Conservation (phyloP, 2,888 invertebrate genomes). For the Chrysomela aeneicollis region DNA sequence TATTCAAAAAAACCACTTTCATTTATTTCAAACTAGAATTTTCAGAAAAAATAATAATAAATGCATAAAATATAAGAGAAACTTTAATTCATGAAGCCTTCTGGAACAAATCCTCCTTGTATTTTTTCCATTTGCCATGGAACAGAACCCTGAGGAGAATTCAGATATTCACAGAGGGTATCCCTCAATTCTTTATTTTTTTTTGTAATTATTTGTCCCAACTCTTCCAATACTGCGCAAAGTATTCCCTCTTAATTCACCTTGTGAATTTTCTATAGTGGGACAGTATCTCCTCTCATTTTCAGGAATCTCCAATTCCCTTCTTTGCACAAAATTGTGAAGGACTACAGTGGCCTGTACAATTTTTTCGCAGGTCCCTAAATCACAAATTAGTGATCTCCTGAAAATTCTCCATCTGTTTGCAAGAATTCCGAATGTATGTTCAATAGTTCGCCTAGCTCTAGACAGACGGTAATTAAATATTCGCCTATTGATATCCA, state of each 20-base stretch:
- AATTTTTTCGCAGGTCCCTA: constrained; percentile 16
- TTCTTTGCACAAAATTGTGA: neutral
- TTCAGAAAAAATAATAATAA: too few species aligned
- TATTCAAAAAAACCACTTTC: neutral
- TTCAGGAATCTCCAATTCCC: constrained; percentile 1
- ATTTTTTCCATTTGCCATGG: neutral
- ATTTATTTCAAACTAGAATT: neutral
- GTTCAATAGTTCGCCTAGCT: constrained; percentile 10
- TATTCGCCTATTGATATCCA: constrained; percentile 13
- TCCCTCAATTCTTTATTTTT: neutral
- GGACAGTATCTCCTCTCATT: constrained; percentile 8
- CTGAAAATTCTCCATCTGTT: constrained; percentile 19
- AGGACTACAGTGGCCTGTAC: constrained; percentile 1
- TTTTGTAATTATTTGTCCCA: constrained; percentile 9
- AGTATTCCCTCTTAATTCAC: constrained; percentile 9
- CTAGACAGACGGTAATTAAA: constrained; percentile 22
- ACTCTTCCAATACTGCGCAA: neutral
- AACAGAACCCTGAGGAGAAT: constrained; percentile 2
- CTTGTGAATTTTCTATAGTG: constrained; percentile 11
- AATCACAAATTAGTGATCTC: constrained; percentile 15
- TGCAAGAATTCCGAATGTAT: constrained; percentile 20
- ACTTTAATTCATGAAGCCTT: neutral
- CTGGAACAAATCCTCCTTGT: neutral
- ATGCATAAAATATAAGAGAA: neutral
- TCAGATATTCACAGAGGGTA: neutral